Evolutionary conservation across 2,113 vertebrate genomes (phyloP).

Genomic region (Corydoras sp.): DNA sequence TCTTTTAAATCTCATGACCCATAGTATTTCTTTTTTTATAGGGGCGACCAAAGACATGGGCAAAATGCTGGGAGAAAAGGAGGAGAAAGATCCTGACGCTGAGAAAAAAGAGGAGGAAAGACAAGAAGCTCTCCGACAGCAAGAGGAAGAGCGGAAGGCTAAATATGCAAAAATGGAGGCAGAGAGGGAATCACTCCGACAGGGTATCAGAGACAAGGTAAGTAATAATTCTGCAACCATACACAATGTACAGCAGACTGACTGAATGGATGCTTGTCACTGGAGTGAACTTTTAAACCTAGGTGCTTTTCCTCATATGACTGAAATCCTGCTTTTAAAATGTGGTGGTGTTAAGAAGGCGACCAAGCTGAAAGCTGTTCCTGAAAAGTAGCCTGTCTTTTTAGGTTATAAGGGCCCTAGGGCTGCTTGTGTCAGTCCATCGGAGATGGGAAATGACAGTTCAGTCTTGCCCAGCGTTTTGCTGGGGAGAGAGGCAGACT

Average conservation of each 20-base stretch:
- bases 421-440: conserved; percentile 26
- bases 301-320: no score
- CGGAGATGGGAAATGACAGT: conserved; percentile 41
- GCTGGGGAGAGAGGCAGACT: conserved; percentile 40
- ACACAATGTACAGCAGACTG: no score
- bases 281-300: no score
- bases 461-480: conserved; percentile 48
- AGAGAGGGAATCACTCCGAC: conserved; percentile 92
- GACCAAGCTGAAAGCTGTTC: conserved; percentile 9
- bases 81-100: conserved; percentile 94
- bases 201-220: conserved; percentile 97
- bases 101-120: conserved; percentile 96
- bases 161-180: conserved; percentile 95
- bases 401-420: conserved; percentile 6
- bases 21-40: conserved; percentile 45
- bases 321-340: no score
- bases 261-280: no score
- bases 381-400: conserved; percentile 5
- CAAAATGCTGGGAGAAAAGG: conserved; percentile 95
- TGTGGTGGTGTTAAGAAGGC: background rate
- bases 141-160: conserved; percentile 93
- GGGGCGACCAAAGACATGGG: conserved; percentile 99
- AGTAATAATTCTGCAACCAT: background rate
- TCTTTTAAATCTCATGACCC: no score
- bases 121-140: conserved; percentile 91